Conservation (phyloP, 2,888 invertebrate species). For the Aleiodes leptofemur region DNA sequence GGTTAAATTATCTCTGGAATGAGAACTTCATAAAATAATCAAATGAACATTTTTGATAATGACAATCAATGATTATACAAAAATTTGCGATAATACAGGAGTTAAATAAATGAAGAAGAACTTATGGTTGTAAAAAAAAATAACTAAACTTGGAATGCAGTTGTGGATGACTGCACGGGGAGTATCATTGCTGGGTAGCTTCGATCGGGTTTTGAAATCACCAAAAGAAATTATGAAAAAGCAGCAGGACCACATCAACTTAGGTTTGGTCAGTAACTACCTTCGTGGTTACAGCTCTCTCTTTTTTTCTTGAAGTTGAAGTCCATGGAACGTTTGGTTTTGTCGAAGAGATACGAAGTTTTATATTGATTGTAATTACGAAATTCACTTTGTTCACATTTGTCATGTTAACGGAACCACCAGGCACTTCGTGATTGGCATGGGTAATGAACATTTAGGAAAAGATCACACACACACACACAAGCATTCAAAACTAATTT, state of each 20-base stretch:
- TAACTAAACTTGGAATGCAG: constrained; percentile 42
- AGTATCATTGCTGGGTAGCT: constrained; percentile 10
- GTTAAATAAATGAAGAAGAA: too few species aligned
- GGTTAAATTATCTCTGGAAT: constrained; percentile 15
- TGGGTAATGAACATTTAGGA: neutral
- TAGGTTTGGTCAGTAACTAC: neutral
- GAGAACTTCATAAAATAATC: constrained; percentile 18
- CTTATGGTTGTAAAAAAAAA: neutral
- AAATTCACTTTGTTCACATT: constrained; percentile 31
- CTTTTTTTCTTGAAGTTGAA: neutral
- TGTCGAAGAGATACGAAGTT: neutral
- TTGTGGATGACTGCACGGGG: constrained; percentile 47
- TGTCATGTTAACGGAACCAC: constrained; percentile 28
- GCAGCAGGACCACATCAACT: constrained; percentile 16
- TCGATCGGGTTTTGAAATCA: constrained; percentile 21
- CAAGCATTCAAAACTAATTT: too few species aligned
- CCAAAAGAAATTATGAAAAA: constrained; percentile 31
- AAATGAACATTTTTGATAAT: too few species aligned
- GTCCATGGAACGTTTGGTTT: neutral
- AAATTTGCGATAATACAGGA: too few species aligned
- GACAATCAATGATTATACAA: too few species aligned
- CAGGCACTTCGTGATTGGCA: constrained; percentile 13
- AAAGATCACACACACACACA: neutral
- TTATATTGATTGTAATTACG: constrained; percentile 15
- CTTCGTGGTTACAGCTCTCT: constrained; percentile 8